Evolutionary conservation across 2,888 invertebrate genomes (phyloP), one percentile per base, ranked within the genome.

Genomic region (Chrysomela aeneicollis): DNA sequence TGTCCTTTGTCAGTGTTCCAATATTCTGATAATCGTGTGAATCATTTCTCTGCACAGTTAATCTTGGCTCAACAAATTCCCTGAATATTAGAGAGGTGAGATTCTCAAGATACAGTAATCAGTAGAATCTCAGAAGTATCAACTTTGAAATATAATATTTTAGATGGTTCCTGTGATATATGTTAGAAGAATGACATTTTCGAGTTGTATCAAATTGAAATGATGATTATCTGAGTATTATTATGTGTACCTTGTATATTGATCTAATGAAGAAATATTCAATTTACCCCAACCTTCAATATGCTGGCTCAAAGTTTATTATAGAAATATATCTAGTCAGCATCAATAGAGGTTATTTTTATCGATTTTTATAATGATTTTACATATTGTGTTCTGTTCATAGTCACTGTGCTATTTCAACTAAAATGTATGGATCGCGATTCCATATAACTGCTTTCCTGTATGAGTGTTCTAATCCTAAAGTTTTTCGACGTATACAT

Each of bases 261-360:
- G 35, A 61, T 58, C 53, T 64, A 22, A 54, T 21, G 30, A 58
- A 64, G 68, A 68, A 69, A 69, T 69, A 65, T 70, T 68, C 70
- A 62, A 69, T 72, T 70, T 72, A 71, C 61, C 72, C 71, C 42
- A 72, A 72, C 71, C 67, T 71, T 68, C 65, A 61, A 70, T 71
- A 72, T 76, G 77, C 79, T 79, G 78, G 77, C 79, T 78, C 75
- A 77, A 76, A 68, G 76, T 78, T 76, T 49, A 77, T 76, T 77
- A 76, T 78, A 76, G 76, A 75, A 77, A 46, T 22, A 74, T 75
- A 74, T 79, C 79, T 79, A 79, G 79, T 79, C 79, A 77, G 77
- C 77, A 75, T 75, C 57, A 46, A 26, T 57, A 57, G 47, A 71
- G 71, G 52, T 60, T 60, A 55, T 60, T 55, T 64, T 5, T 26